Evolutionary conservation across 2,888 invertebrate species (phyloP).

Genomic region (Acanthosepion lycidas): DNA sequence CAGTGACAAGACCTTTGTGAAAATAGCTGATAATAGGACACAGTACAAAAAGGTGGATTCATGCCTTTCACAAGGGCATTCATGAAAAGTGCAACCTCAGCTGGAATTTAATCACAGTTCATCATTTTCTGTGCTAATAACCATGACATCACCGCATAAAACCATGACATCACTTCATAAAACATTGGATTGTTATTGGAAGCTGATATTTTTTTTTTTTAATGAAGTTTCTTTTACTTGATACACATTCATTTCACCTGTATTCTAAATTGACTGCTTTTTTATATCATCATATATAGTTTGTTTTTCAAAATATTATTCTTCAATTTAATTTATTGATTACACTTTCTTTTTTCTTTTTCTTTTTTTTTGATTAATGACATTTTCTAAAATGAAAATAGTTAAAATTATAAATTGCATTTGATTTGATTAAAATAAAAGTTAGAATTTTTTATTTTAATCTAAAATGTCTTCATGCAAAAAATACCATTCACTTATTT

Average conservation of each 20-base stretch:
- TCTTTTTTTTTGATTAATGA: background rate
- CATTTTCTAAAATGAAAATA: background rate
- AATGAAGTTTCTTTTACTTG: no score
- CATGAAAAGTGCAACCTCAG: background rate
- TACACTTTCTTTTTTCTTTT: background rate
- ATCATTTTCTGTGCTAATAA: background rate
- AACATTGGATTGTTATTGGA: no score
- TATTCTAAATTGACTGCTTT: no score
- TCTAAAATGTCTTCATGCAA: background rate
- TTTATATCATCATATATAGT: background rate
- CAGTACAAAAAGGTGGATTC: background rate
- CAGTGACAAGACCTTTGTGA: background rate
- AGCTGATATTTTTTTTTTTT: no score
- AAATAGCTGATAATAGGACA: background rate
- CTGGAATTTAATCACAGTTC: background rate
- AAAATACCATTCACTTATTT: background rate
- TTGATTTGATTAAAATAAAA: background rate
- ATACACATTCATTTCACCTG: no score
- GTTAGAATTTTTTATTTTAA: background rate
- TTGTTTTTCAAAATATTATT: background rate
- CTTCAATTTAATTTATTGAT: background rate
- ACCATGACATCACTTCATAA: no score
- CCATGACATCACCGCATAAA: background rate
- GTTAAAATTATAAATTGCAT: background rate
- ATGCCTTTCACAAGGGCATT: background rate